These are phyloP conservation scores for Carpatolechia fugitivella DNA, from an alignment of 2,888 invertebrate genomes.

Conservation along the genomic window DNA sequence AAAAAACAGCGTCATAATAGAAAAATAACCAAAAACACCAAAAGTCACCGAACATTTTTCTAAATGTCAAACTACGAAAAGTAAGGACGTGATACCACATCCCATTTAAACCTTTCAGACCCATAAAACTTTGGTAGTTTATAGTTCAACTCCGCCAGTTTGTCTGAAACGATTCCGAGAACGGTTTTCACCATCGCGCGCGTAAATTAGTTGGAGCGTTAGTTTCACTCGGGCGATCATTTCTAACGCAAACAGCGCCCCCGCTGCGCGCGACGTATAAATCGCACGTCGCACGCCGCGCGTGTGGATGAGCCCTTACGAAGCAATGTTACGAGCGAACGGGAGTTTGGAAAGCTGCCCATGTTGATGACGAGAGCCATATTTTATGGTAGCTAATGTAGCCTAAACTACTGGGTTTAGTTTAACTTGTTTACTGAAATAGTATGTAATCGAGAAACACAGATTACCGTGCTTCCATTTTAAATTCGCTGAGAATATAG, in stretches of 20 bases:
- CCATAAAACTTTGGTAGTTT: constrained; percentile 2
- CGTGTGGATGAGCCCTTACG: constrained; percentile 5
- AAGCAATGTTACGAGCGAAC: not conserved
- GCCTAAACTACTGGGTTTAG: too few relatives aligned
- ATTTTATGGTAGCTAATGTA: not conserved
- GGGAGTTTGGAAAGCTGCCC: constrained; percentile 1
- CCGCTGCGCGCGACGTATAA: constrained; percentile 66
- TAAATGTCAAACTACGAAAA: too few relatives aligned
- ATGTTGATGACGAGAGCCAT: not conserved
- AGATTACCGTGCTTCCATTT: too few relatives aligned
- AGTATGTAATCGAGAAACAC: too few relatives aligned
- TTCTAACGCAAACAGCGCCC: constrained; percentile 36
- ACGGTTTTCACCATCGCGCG: not conserved
- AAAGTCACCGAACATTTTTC: too few relatives aligned
- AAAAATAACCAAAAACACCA: too few relatives aligned
- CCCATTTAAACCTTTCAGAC: not conserved
- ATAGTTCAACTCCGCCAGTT: not conserved
- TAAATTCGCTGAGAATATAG: too few relatives aligned
- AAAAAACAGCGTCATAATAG: too few relatives aligned
- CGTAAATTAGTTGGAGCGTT: not conserved
- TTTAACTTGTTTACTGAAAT: too few relatives aligned
- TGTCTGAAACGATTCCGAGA: not conserved
- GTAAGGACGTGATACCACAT: not conserved
- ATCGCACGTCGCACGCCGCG: constrained; percentile 36
- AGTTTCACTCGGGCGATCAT: not conserved